Conservation (phyloP, 2,797 vertebrate species). For the Botia almorhae region DNA sequence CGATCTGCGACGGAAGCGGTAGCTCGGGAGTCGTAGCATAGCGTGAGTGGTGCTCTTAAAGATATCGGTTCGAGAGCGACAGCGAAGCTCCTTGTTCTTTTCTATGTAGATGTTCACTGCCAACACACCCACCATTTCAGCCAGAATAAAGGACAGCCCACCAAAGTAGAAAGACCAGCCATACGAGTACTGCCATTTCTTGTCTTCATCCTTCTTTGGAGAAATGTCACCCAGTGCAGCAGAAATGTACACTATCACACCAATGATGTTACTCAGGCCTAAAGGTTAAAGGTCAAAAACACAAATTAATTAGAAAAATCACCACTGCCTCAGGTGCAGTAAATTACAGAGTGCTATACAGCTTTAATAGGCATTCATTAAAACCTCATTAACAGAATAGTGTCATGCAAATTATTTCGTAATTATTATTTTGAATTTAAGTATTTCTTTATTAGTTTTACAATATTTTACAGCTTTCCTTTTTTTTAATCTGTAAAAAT, state of each 20-base stretch:
- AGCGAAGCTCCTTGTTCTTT: slow-evolving; percentile 92
- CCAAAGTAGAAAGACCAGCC: slow-evolving; percentile 97
- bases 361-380: neutral
- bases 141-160: slow-evolving; percentile 93
- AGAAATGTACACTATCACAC: slow-evolving; percentile 95
- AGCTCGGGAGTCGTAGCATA: slow-evolving; percentile 90
- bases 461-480: too few species aligned
- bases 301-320: neutral
- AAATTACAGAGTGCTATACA: neutral
- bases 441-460: too few species aligned
- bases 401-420: too few species aligned
- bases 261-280: slow-evolving; percentile 95
- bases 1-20: slow-evolving; percentile 90
- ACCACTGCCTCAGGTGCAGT: neutral
- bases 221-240: slow-evolving; percentile 93
- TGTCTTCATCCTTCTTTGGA: slow-evolving; percentile 90
- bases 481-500: too few species aligned
- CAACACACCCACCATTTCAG: slow-evolving; percentile 93
- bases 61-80: slow-evolving; percentile 89
- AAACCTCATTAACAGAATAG: too few species aligned
- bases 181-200: slow-evolving; percentile 93
- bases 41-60: slow-evolving; percentile 88
- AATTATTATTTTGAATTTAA: too few species aligned
- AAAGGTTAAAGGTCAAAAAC: slow-evolving; percentile 24
- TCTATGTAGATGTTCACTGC: slow-evolving; percentile 97